A percentile compares a stretch with the other conserved stretches of the same genome.
Conservation (phyloP, 2,888 invertebrate genomes). For the Dioctria rufipes region DNA sequence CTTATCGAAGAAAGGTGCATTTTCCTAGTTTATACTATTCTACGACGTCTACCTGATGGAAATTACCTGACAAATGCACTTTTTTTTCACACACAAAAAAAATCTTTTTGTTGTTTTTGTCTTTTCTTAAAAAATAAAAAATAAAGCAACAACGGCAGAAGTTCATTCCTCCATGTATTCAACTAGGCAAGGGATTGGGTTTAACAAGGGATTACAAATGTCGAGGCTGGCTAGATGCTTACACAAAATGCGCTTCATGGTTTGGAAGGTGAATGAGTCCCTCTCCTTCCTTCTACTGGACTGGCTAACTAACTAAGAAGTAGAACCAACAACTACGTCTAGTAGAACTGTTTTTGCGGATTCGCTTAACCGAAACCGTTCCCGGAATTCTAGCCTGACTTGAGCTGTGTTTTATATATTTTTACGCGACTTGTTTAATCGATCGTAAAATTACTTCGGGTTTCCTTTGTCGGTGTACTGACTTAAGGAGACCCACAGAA, state of each 20-base stretch:
- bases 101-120: no score
- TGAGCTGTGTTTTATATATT: slow-evolving; percentile 19
- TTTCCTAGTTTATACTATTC: not conserved
- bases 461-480: slow-evolving; percentile 29
- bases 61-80: slow-evolving; percentile 42
- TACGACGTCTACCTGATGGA: slow-evolving; percentile 9
- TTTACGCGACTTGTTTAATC: slow-evolving; percentile 53
- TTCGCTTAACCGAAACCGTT: slow-evolving; percentile 30
- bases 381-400: not conserved
- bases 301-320: no score
- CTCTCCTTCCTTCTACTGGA: no score
- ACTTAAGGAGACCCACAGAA: not conserved
- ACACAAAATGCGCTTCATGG: slow-evolving; percentile 45
- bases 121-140: not conserved
- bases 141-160: not conserved
- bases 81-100: not conserved
- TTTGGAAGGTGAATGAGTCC: slow-evolving; percentile 1
- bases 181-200: slow-evolving; percentile 46
- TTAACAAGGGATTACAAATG: slow-evolving; percentile 49
- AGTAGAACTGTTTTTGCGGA: slow-evolving; percentile 24
- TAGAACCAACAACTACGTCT: no score
- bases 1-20: slow-evolving; percentile 16
- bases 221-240: slow-evolving; percentile 31
- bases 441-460: slow-evolving; percentile 47
- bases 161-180: slow-evolving; percentile 35